These are phyloP conservation scores for Tetragonula carbonaria DNA, from an alignment of 2,888 invertebrate species.

Conservation along the genomic window DNA sequence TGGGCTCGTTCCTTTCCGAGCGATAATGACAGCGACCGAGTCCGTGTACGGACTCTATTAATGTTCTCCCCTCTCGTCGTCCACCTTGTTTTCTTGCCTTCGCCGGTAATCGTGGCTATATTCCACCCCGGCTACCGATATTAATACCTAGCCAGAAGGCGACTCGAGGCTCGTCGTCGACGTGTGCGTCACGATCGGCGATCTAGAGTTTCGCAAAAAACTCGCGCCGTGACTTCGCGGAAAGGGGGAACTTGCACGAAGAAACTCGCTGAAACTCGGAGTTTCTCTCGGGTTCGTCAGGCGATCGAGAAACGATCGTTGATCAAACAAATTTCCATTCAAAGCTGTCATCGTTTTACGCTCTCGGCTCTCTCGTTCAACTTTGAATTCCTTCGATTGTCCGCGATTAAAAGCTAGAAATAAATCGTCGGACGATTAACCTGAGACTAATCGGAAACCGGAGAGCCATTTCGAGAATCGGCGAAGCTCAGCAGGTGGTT, in stretches of 20 bases:
- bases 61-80: constrained; percentile 36
- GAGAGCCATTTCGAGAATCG: not conserved
- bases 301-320: constrained; percentile 12
- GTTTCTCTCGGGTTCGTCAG: not conserved
- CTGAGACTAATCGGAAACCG: no score
- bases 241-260: not conserved
- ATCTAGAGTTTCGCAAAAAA: constrained; percentile 19
- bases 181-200: not conserved
- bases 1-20: constrained; percentile 9
- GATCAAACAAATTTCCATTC: not conserved
- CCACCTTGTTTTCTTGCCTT: constrained; percentile 44
- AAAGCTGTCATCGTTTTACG: not conserved
- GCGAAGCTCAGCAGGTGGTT: not conserved
- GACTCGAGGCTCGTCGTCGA: not conserved
- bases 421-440: no score
- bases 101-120: constrained; percentile 37
- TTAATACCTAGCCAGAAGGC: constrained; percentile 27
- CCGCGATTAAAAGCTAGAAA: no score
- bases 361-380: no score
- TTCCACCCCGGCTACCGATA: constrained; percentile 4
- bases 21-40: constrained; percentile 31
- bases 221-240: constrained; percentile 3
- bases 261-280: constrained; percentile 14
- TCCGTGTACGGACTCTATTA: constrained; percentile 47
- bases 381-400: no score